Percentiles rank a stretch among this genome's conserved stretches.
Evolutionary conservation across 2,888 invertebrate species (phyloP).

Genomic region (Drosophila diplacantha): DNA sequence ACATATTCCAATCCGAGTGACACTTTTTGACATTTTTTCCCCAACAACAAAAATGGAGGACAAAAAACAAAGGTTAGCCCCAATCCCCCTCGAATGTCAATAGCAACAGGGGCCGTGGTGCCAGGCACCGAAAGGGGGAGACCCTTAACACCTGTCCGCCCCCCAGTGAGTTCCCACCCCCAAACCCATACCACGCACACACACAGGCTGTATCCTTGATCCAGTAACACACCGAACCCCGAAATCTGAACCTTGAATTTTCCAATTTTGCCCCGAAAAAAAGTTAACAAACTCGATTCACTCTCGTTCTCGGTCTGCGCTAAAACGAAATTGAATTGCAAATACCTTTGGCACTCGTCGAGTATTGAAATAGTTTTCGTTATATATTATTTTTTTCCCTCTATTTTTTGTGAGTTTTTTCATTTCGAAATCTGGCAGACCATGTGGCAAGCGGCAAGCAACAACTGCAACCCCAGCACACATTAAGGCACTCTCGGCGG

Average conservation of each 20-base stretch:
- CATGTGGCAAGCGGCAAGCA: slow-evolving; percentile 27
- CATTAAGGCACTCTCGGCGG: slow-evolving; percentile 9
- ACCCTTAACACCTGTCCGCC: slow-evolving; percentile 28
- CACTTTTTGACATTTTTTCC: slow-evolving; percentile 11
- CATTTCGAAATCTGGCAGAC: slow-evolving; percentile 22
- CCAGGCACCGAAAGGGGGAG: slow-evolving; percentile 23
- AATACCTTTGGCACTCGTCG: slow-evolving; percentile 14
- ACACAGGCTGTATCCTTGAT: slow-evolving; percentile 26
- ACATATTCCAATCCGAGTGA: slow-evolving; percentile 18
- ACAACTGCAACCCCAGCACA: slow-evolving; percentile 20
- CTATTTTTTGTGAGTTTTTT: background rate
- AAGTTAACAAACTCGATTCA: slow-evolving; percentile 28
- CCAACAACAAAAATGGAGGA: background rate
- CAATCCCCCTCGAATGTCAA: slow-evolving; percentile 14
- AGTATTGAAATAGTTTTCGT: slow-evolving; percentile 42
- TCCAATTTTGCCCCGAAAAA: slow-evolving; percentile 25
- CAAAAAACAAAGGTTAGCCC: slow-evolving; percentile 24
- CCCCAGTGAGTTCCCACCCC: slow-evolving; percentile 2
- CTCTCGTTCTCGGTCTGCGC: slow-evolving; percentile 24
- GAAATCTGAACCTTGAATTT: slow-evolving; percentile 30
- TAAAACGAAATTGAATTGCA: slow-evolving; percentile 36
- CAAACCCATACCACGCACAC: background rate
- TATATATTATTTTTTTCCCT: slow-evolving; percentile 2
- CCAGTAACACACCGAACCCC: slow-evolving; percentile 27
- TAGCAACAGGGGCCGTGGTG: slow-evolving; percentile 23